Conservation (phyloP, 1,140 invertebrate species). For the Atta texana region DNA sequence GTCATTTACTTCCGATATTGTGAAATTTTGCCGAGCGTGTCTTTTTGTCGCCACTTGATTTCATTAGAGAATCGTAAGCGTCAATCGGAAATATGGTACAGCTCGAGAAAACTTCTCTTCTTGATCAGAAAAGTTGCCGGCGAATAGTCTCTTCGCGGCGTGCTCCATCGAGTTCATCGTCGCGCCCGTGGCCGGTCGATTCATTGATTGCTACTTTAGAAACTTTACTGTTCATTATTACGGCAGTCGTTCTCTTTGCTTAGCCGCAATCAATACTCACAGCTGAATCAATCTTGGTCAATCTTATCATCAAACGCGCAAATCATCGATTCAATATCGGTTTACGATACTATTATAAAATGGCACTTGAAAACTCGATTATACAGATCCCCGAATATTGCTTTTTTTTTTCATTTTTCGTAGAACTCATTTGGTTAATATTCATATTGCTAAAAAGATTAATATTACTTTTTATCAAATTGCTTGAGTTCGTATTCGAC, state of each 20-base stretch:
- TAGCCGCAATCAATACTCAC: slow-evolving; percentile 23
- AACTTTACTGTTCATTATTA: slow-evolving; percentile 53
- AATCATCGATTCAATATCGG: slow-evolving; percentile 24
- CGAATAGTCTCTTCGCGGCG: background rate
- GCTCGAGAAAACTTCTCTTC: slow-evolving; percentile 37
- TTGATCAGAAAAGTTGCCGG: slow-evolving; percentile 46
- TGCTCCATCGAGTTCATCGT: slow-evolving; percentile 32
- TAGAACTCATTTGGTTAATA: background rate
- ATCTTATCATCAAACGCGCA: slow-evolving; percentile 21
- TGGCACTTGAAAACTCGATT: slow-evolving; percentile 15
- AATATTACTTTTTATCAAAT: slow-evolving; percentile 13
- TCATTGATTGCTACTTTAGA: slow-evolving; percentile 46
- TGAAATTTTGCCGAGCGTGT: background rate
- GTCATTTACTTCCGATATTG: background rate
- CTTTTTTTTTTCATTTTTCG: background rate
- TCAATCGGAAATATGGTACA: slow-evolving; percentile 46
- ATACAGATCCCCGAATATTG: background rate
- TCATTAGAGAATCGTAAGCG: slow-evolving; percentile 23
- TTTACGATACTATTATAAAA: background rate
- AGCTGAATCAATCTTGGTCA: background rate
- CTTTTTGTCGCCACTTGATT: slow-evolving; percentile 12
- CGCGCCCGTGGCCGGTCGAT: slow-evolving; percentile 28
- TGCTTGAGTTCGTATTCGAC: background rate
- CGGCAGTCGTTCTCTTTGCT: background rate
- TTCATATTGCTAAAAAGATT: background rate